Evolutionary conservation across 2,797 vertebrate species (phyloP), one percentile per base, ranked within the genome.

Genomic region (Ctenopoma multispine): DNA sequence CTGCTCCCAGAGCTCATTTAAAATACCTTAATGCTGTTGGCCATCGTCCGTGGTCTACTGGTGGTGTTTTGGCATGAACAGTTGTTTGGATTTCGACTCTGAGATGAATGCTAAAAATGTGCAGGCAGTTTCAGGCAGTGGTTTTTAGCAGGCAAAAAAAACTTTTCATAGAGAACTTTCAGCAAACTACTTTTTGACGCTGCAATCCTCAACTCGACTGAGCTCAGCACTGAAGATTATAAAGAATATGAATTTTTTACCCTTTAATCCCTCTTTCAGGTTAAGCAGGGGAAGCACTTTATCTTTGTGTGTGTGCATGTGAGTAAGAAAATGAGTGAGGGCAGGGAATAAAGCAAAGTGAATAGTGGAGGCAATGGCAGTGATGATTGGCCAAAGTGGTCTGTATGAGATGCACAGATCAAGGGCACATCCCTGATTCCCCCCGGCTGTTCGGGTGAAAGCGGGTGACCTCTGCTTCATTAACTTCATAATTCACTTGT

Each of bases 161-260:
- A 75, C 51, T 79, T 80, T 75, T 67, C 48, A 4, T 46, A 11
- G 50, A 38, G 31, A 82, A 76, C 44, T 79, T 84, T 72, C 27
- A 29, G 57, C 56, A 46, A 54, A 76, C 61, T 53, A 43, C 53
- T 69, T 69, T 76, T 68, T 49, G 43, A 73, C 18, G 14, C 50
- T 66, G 72, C 82, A 80, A 72, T 77, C 61, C 69, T 74, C 44
- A 65, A 69, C 64, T 77, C 44, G 41, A 83, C 80, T 83, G 74
- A 83, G 83, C 80, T 88, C 84, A 84, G 88, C 88, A 69, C 56
- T 13, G 63, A 53, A 89, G 88, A 90, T 88, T 86, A 89, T 36
- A 27, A 66, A 63, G 82, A 82, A 82, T 82, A 80, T 90, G 81
- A 41, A 60, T 65, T 67, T 68, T 62, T 10, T 54, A 40, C 50